These are phyloP conservation scores for Terebella lapidaria DNA, from an alignment of 2,888 invertebrate species.

Conservation along the genomic window DNA sequence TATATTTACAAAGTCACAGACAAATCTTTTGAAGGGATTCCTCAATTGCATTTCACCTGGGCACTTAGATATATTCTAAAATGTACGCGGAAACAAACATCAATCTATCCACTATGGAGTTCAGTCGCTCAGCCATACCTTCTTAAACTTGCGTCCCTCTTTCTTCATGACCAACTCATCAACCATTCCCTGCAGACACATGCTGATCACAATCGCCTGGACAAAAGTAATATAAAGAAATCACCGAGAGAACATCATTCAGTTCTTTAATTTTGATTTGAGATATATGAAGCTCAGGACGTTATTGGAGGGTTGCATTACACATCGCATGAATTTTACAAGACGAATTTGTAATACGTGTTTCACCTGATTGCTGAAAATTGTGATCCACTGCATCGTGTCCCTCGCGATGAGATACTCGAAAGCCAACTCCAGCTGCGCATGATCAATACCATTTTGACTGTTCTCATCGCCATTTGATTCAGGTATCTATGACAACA, in stretches of 20 bases:
- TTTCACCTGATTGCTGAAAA: slow-evolving; percentile 80
- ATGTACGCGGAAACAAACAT: too few species aligned
- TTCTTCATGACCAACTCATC: slow-evolving; percentile 70
- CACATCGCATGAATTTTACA: too few species aligned
- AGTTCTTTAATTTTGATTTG: not conserved
- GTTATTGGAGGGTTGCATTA: not conserved
- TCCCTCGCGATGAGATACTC: slow-evolving; percentile 91
- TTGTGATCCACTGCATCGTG: slow-evolving; percentile 87
- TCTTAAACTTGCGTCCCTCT: slow-evolving; percentile 48
- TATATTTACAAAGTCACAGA: too few species aligned
- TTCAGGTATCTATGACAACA: not conserved
- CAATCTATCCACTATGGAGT: too few species aligned
- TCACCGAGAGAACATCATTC: not conserved
- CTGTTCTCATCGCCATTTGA: slow-evolving; percentile 1
- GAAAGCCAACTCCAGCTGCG: slow-evolving; percentile 72
- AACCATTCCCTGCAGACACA: slow-evolving; percentile 91
- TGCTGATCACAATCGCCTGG: slow-evolving; percentile 86
- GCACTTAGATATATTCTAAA: too few species aligned
- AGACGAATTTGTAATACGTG: too few species aligned
- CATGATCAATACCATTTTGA: not conserved
- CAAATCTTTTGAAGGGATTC: too few species aligned
- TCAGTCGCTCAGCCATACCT: too few species aligned
- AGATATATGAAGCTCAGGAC: too few species aligned
- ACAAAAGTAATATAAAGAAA: slow-evolving; percentile 11
- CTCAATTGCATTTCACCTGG: too few species aligned